phyloP scores from a whole-genome alignment of 2,113 vertebrate species.

The Chloroceryle aenea region DNA sequence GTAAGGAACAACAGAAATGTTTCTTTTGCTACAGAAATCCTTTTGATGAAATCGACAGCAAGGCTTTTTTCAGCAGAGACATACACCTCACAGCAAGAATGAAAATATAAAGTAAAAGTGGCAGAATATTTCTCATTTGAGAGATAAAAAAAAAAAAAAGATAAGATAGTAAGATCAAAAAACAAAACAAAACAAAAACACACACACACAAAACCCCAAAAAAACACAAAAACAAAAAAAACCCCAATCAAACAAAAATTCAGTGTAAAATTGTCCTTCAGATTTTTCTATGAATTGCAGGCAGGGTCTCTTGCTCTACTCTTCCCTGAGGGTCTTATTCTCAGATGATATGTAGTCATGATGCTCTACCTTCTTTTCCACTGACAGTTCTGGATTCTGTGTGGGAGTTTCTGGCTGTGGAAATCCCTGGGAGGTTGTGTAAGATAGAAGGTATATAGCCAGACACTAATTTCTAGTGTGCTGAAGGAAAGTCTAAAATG shows the following conservation, averaged over 20 bases:
- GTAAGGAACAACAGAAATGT: neutral
- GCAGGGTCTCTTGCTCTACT: neutral
- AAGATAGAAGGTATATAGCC: neutral
- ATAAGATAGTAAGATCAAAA: neutral
- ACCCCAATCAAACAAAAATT: too few relatives aligned
- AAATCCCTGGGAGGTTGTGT: neutral
- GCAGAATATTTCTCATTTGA: neutral
- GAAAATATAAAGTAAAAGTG: neutral
- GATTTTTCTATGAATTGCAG: neutral
- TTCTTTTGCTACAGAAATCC: constrained; percentile 19
- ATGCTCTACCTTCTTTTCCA: neutral
- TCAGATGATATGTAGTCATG: neutral
- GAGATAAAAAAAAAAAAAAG: neutral
- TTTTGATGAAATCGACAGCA: neutral
- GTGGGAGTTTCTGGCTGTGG: neutral
- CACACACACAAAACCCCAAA: too few relatives aligned
- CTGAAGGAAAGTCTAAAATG: neutral
- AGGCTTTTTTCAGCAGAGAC: neutral
- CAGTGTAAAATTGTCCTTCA: neutral
- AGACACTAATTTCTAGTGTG: neutral
- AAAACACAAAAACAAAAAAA: too few relatives aligned
- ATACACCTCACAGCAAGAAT: neutral
- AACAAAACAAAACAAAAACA: too few relatives aligned
- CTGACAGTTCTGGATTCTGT: neutral
- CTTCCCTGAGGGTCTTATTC: neutral